These are phyloP conservation scores for Lapara coniferarum DNA, from an alignment of 2,888 invertebrate genomes.

Conservation along the genomic window DNA sequence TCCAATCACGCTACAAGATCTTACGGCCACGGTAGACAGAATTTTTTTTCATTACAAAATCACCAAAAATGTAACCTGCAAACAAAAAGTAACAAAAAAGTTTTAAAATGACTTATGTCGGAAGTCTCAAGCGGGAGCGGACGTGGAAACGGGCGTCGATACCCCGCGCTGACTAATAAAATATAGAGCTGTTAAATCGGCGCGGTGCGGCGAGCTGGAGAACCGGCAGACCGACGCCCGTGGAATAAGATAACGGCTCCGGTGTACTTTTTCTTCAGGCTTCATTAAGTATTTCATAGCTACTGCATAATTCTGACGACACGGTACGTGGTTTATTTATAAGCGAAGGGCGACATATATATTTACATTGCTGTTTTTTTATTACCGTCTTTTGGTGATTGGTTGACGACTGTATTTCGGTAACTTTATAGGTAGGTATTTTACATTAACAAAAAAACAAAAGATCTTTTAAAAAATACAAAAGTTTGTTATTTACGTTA, in stretches of 20 bases:
- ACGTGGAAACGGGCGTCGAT: neutral
- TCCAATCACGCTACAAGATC: too few species aligned
- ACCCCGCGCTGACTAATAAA: neutral
- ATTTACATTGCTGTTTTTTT: too few species aligned
- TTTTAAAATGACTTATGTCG: neutral
- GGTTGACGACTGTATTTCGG: too few species aligned
- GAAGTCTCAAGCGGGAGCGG: neutral
- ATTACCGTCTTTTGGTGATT: too few species aligned
- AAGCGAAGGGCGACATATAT: slow-evolving; percentile 29
- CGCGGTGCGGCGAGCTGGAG: slow-evolving; percentile 5
- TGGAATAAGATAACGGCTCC: slow-evolving; percentile 48
- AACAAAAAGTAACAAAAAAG: neutral
- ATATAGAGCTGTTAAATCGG: neutral
- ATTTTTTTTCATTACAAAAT: neutral
- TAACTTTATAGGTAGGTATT: too few species aligned
- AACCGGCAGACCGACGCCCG: slow-evolving; percentile 35
- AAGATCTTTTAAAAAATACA: too few species aligned
- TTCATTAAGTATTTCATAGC: slow-evolving; percentile 60
- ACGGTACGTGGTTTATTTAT: slow-evolving; percentile 35
- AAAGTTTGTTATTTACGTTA: too few species aligned
- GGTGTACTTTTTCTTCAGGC: slow-evolving; percentile 52
- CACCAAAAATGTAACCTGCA: neutral
- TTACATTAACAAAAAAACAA: too few species aligned
- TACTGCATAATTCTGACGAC: slow-evolving; percentile 53
- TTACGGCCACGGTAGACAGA: too few species aligned